Base-by-base conservation (phyloP, 2,888 invertebrate species). In the Lithosia quadra region DNA sequence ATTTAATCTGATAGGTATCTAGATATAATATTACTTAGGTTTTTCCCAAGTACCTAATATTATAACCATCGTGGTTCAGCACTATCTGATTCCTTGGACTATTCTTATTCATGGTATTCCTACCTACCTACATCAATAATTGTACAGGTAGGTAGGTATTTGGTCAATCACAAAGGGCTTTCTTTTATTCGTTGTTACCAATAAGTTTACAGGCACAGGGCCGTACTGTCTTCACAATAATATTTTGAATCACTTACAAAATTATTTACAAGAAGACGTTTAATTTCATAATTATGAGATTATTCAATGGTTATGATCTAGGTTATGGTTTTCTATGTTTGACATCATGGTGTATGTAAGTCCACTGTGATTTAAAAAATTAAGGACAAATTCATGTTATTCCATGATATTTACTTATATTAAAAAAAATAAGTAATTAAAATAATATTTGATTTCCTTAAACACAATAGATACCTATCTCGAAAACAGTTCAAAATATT, bases 141-240 rank as follows among this genome's bases (percentile, higher is more conserved):
- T 63, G 21, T 63, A 28, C 11, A 15, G 10, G 28, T 49, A 53
- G 4, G 11, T 28, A 55, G n/a, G 24, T 66, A 24, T 55, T 21
- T 21, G 13, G 36, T 55, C 9, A 55, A 36, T 61, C 21, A 63
- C 57, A 67, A 55, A 21, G 21, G 55, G 64, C 13, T 33, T 63
- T 21, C 13, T 21, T 64, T 24, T 58, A 59, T 80, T 80, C 82
- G 82, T 75, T 82, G 79, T 77, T 58, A 66, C 39, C 70, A 39
- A 15, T 28, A 60, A 36, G 11, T 34, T 24, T 59, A 65, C 15
- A 21, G 43, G 11, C 39, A 59, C 68, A 68, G 68, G 63, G 59
- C 58, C 55, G 39, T 24, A 53, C 33, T 34, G 10, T 15, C 24
- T 61, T 28, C 22, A 53, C 33, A 21, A 18, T 28, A 43, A 22